Evolutionary conservation across 1,140 invertebrate species (phyloP), one percentile per base, ranked within the genome.

Genomic region (Drosophila teissieri): DNA sequence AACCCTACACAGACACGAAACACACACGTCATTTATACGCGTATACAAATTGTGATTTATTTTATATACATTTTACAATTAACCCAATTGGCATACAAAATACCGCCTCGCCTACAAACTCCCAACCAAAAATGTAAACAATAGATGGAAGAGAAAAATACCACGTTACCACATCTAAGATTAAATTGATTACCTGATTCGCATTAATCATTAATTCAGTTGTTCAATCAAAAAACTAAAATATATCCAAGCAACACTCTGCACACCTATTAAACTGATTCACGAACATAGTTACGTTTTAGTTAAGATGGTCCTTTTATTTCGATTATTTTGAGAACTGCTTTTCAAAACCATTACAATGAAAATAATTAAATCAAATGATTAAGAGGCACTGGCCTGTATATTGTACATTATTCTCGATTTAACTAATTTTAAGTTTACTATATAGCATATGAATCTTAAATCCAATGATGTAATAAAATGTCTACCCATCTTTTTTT

Each of bases 11-110:
- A 49, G 53, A 53, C 34, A 42, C 44, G 34, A 56, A 12, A 57
- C 60, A 72, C 51, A 63, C 65, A 55, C 31, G 67, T 67, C 57
- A 86, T 86, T 57, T 74, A 81, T 79, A 79, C 73, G 83, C 79
- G 75, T 88, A 86, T 88, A 83, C 58, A 78, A 83, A 86, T 83
- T 86, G 83, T 86, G 83, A 86, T 86, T 86, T 86, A 86, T 86
- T 86, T 86, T 86, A 86, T 86, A 86, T 73, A 86, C 82, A 85
- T 86, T 84, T 85, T 78, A 80, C 57, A 86, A 81, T 56, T 82
- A 68, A 79, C 40, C 57, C 54, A 63, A 86, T 86, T 68, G 64
- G 67, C 44, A 79, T 54, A 75, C 40, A 44, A 64, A 57, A 79
- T 49, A 67, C 56, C 44, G 67, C 65, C 65, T 49, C 60, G 65